phyloP scores from a whole-genome alignment of 2,797 vertebrate species.

The Microchirus variegatus region DNA sequence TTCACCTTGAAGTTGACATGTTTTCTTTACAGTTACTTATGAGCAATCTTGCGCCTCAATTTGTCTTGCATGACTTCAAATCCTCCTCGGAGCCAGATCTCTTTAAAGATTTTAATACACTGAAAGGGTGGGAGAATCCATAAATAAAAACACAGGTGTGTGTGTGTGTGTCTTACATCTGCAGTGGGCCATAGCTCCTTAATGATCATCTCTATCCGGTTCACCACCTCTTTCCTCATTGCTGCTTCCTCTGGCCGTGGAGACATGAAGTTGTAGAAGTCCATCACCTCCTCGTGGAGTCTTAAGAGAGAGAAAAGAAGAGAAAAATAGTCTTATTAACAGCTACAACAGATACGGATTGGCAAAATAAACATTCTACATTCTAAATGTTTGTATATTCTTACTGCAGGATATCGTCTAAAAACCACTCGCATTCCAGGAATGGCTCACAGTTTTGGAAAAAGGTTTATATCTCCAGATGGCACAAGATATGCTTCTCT shows the following conservation, averaged over 20 bases:
- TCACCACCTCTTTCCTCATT: slow-evolving; percentile 97
- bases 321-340: slow-evolving; percentile 10
- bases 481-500: slow-evolving; percentile 17
- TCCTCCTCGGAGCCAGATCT: slow-evolving; percentile 8
- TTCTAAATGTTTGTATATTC: not conserved
- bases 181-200: slow-evolving; percentile 96
- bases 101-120: slow-evolving; percentile 1
- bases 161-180: slow-evolving; percentile 81
- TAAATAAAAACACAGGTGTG: slow-evolving; percentile 1
- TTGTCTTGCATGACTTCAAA: slow-evolving; percentile 10
- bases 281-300: slow-evolving; percentile 96
- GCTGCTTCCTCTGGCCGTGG: slow-evolving; percentile 94
- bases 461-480: slow-evolving; percentile 17
- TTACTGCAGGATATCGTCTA: not conserved
- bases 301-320: slow-evolving; percentile 71
- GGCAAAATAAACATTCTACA: not conserved
- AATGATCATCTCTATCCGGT: slow-evolving; percentile 93
- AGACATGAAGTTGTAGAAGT: slow-evolving; percentile 99
- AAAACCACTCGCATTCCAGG: not conserved
- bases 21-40: no score
- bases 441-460: not conserved
- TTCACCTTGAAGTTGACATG: no score
- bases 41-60: slow-evolving; percentile 5
- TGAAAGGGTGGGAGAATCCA: not conserved
- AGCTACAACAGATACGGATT: not conserved